Conservation (phyloP, 2,888 invertebrate species). For the Ectobius pallidus region DNA sequence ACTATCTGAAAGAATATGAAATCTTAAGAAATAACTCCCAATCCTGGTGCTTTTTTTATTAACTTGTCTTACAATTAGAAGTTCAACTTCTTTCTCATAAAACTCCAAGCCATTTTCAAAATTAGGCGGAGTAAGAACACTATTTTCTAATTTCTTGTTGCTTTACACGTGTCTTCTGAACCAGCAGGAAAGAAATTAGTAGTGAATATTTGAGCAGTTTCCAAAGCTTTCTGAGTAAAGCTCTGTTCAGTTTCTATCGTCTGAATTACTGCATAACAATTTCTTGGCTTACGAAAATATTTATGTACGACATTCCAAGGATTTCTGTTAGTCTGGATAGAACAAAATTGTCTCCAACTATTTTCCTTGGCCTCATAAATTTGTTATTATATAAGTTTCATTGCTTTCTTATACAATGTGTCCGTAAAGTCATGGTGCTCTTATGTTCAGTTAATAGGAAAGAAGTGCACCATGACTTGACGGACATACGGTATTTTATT, state of each 20-base stretch:
- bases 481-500: neutral
- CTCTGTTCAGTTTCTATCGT: neutral
- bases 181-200: neutral
- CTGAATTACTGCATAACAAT: neutral
- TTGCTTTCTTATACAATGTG: neutral
- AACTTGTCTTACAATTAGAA: neutral
- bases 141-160: neutral
- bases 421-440: no score
- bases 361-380: neutral
- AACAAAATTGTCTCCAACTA: neutral
- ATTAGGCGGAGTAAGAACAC: neutral
- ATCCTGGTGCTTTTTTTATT: neutral
- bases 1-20: no score
- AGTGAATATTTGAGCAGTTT: neutral
- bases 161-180: neutral
- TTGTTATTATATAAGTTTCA: neutral
- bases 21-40: neutral
- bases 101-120: neutral
- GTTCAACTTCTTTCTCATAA: neutral
- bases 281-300: neutral
- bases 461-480: no score
- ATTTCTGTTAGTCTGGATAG: neutral
- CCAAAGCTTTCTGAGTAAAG: neutral
- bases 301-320: neutral
- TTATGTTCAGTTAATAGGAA: no score